These are phyloP conservation scores for Lucilia cuprina DNA, from an alignment of 1,140 invertebrate species.

Conservation along the genomic window DNA sequence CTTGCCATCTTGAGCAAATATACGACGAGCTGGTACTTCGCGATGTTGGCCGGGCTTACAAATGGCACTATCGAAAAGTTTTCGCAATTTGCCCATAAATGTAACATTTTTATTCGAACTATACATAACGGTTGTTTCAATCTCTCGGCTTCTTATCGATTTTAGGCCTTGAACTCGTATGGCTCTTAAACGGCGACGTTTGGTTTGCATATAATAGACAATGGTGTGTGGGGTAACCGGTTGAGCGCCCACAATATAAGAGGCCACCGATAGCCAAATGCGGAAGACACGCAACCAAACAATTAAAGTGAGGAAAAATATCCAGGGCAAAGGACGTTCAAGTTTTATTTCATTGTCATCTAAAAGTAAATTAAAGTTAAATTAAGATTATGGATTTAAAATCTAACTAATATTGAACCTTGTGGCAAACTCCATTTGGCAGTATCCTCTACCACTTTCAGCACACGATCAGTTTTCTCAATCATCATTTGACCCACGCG, in stretches of 20 bases:
- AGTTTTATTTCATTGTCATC: constrained; percentile 44
- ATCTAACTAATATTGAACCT: constrained; percentile 5
- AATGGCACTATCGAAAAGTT: constrained; percentile 50
- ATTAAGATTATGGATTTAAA: too few relatives aligned
- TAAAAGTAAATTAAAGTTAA: constrained; percentile 17
- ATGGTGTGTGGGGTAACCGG: constrained; percentile 49
- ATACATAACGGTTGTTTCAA: constrained; percentile 6
- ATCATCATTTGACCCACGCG: constrained; percentile 50
- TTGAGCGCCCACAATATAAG: constrained; percentile 52
- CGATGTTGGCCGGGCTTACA: constrained; percentile 50
- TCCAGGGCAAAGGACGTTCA: constrained; percentile 54
- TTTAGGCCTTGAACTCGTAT: constrained; percentile 51
- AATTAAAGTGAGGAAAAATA: constrained; percentile 52
- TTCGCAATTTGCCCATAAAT: constrained; percentile 41
- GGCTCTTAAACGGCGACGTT: constrained; percentile 54
- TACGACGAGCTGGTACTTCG: constrained; percentile 37
- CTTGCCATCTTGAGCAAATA: constrained; percentile 34
- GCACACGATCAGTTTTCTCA: constrained; percentile 47
- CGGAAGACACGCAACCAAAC: constrained; percentile 51
- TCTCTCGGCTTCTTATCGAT: constrained; percentile 45
- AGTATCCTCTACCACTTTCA: constrained; percentile 54
- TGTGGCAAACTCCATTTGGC: constrained; percentile 59
- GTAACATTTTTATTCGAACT: constrained; percentile 30
- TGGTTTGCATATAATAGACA: constrained; percentile 57
- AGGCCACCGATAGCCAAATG: constrained; percentile 53